phyloP scores from a whole-genome alignment of 1,140 invertebrate genomes.

The Phymastichus coffea region DNA sequence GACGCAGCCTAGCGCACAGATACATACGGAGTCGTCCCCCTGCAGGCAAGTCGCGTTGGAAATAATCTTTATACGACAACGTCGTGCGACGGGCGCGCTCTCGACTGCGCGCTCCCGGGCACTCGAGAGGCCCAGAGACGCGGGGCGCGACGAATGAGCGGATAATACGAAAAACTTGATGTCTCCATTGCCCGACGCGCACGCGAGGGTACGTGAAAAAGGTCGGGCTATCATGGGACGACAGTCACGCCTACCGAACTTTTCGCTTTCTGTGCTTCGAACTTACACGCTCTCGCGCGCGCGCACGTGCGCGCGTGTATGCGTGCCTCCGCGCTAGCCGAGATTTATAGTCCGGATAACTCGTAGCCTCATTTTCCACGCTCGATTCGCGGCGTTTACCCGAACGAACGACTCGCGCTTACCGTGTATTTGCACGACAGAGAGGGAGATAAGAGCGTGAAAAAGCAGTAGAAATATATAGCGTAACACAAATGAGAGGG shows the following conservation, averaged over 20 bases:
- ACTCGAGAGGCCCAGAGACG: constrained; percentile 29
- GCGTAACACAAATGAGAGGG: too few relatives aligned
- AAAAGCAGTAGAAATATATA: constrained; percentile 18
- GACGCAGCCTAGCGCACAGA: too few relatives aligned
- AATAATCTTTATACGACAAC: too few relatives aligned
- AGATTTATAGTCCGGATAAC: constrained; percentile 51
- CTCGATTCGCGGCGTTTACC: constrained; percentile 43
- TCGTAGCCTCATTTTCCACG: constrained; percentile 50
- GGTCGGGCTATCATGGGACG: too few relatives aligned
- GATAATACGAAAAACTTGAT: constrained; percentile 43
- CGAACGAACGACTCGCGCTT: not conserved
- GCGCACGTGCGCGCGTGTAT: not conserved
- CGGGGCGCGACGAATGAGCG: constrained; percentile 48
- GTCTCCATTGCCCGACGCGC: constrained; percentile 43
- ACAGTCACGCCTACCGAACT: constrained; percentile 40
- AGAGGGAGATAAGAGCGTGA: not conserved
- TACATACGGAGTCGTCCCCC: not conserved
- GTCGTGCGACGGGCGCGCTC: too few relatives aligned
- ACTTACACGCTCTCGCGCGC: too few relatives aligned
- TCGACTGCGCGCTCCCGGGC: constrained; percentile 6
- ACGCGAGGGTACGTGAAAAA: constrained; percentile 24
- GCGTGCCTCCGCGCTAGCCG: constrained; percentile 16
- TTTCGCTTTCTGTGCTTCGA: constrained; percentile 16
- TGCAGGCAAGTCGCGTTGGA: too few relatives aligned
- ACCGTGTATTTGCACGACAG: too few relatives aligned